Base-by-base conservation (phyloP, 2,113 vertebrate genomes). In the Rutilus rutilus region DNA sequence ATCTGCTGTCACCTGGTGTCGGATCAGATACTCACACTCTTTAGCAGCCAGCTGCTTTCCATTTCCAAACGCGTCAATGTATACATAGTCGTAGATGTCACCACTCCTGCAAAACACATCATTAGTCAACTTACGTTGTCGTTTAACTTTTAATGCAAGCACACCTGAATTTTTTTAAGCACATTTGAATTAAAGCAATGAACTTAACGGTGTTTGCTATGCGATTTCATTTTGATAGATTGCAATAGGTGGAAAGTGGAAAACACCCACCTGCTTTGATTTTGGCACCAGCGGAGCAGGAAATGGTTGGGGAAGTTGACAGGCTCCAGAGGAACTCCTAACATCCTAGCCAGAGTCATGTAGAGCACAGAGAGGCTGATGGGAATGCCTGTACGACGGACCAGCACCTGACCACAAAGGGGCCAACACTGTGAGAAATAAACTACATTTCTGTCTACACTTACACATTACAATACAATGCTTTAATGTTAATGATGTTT, bases 221-320 rank as follows among this genome's bases (percentile, higher is more conserved):
- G 33, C 23, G 21, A 73, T 73, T 73, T n/a, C 36, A 42, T 42
- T n/a, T 39, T 39, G 33, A 73, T 2, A 23, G 36, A 42, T 21
- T 39, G 19, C 19, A 71, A 23, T 42, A 42, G 27, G 2, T 65
- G 2, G 67, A 71, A 42, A 42, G 67, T 42, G 67, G 21, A n/a
- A 73, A 42, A n/a, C 19, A 78, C 92, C 82, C 90, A 99, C 98
- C 97, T 95, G 88, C 92, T 95, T 21, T 92, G 93, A 25, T 95
- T 95, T 85, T 99, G 97, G 92, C 97, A 97, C 98, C 98, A 99
- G 1, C 98, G 94, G 60, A 99, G 90, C 3, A 99, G 92, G 90
- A 99, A 99, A 89, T 99, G 98, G 89, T 97, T 98, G 6, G 97
- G 98, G 89, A 99, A 99, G 94, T 98, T 99, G 89, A 99, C 98